Base-by-base conservation (phyloP, 2,113 vertebrate species). In the Macrotus californicus region DNA sequence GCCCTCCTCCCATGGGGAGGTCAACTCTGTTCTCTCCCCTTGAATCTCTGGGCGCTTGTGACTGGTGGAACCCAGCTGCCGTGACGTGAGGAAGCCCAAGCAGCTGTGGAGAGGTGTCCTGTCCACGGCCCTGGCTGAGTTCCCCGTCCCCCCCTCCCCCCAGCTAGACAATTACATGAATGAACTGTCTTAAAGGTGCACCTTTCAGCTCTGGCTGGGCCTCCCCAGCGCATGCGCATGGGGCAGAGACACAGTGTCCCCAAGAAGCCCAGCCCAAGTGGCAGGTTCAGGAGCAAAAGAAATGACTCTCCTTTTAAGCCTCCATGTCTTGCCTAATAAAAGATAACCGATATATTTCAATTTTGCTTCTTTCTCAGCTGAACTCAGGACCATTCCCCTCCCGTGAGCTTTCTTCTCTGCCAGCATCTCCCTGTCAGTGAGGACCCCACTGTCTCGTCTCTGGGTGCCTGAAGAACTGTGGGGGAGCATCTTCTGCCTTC, bases 171-270 rank as follows among this genome's bases (percentile, higher is more conserved):
- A 1, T 56, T 18, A 0, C 4, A 1, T 1, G 77, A 48, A 9
- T 1, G 21, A 13, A 22, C n/a, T 59, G 1, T 36, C 43, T 36
- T 12, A 41, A 43, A 43, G 34, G 13, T 1, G 1, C 18, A 4
- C 11, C 50, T 36, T 34, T 18, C 2, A 26, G 59, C 72, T 43
- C 34, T 11, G 10, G 7, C 0, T 4, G 61, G 67, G 18, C 18
- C 12, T 4, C 41, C 48, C 61, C 11, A 15, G 70, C 0, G 0
- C 12, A 22, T 24, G 80, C 22, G 2, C 1, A 1, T 3, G 8
- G 48, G 52, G 82, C 34, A 6, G n/a, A 26, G 59, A 31, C 2
- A 0, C 10, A 43, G 24, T 2, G n/a, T 50, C 59, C 10, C 3
- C 1, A 0, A 6, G 0, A 16, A 34, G 50, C n/a, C 19, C 21